Percentiles rank a stretch among this genome's conserved stretches.
These are phyloP conservation scores for Drosophila bunnanda DNA, from an alignment of 2,888 invertebrate genomes.

Conservation along the genomic window DNA sequence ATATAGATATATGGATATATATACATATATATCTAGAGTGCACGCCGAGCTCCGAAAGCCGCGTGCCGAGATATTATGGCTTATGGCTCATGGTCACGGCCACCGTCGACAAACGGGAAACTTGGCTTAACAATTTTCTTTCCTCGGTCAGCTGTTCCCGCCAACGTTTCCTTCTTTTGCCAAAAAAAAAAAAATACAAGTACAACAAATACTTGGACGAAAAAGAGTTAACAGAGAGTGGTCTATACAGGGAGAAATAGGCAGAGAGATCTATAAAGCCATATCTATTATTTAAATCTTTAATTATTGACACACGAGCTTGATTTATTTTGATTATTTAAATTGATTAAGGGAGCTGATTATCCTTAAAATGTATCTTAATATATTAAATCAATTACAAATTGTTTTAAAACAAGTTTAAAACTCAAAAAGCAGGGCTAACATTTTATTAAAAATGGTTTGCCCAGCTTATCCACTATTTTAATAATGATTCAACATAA, in stretches of 20 bases:
- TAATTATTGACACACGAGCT: no score
- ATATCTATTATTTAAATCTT: no score
- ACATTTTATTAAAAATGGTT: no score
- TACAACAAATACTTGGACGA: not conserved
- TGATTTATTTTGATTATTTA: no score
- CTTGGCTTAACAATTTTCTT: slow-evolving; percentile 58
- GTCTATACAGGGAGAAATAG: not conserved
- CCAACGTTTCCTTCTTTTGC: slow-evolving; percentile 15
- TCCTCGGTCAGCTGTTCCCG: slow-evolving; percentile 65
- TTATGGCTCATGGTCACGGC: slow-evolving; percentile 70
- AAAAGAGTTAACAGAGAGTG: slow-evolving; percentile 20
- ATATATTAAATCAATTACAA: no score
- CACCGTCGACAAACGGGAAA: slow-evolving; percentile 53
- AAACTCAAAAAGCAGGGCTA: no score
- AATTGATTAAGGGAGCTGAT: no score
- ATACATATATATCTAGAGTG: slow-evolving; percentile 48
- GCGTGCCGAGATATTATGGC: slow-evolving; percentile 56
- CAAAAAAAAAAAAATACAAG: slow-evolving; percentile 13
- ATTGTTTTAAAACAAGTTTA: no score
- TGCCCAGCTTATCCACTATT: not conserved
- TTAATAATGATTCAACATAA: not conserved
- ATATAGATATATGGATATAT: slow-evolving; percentile 3
- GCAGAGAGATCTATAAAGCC: not conserved
- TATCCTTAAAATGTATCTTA: no score
- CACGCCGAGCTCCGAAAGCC: slow-evolving; percentile 36